Evolutionary conservation across 2,888 invertebrate species (phyloP).

Genomic region (Netelia melanura): DNA sequence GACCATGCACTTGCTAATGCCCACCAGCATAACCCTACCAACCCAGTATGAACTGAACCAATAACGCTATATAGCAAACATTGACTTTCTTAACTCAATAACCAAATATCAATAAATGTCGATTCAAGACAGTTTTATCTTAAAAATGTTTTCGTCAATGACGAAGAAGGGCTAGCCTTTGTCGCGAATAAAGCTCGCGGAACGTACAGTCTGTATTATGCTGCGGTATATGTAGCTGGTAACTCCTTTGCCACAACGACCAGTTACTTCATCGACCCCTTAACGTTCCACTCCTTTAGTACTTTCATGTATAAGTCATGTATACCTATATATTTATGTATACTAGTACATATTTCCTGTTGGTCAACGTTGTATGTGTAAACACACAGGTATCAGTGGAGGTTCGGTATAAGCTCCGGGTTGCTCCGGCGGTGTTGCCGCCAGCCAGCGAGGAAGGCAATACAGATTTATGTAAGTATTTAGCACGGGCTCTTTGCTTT

Average conservation of each 20-base stretch:
- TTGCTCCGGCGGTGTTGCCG: conserved; percentile 62
- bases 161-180: conserved; percentile 43
- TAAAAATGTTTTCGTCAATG: conserved; percentile 12
- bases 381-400: conserved; percentile 49
- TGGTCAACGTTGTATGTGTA: conserved; percentile 51
- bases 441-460: conserved; percentile 78
- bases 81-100: neutral
- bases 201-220: neutral
- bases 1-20: too few relatives aligned
- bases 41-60: too few relatives aligned
- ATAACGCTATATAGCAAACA: too few relatives aligned
- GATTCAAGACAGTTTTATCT: neutral
- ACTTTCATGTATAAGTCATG: neutral
- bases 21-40: too few relatives aligned
- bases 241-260: conserved; percentile 43
- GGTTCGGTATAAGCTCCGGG: conserved; percentile 79
- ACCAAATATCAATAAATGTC: neutral
- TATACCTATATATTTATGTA: conserved; percentile 8
- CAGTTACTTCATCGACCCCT: conserved; percentile 57
- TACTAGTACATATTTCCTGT: conserved; percentile 6
- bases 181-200: conserved; percentile 23
- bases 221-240: neutral
- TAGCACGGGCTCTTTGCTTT: conserved; percentile 84
- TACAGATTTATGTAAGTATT: conserved; percentile 85
- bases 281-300: neutral